Conservation (phyloP, 2,888 invertebrate genomes). For the Fissipunctia ypsillon region DNA sequence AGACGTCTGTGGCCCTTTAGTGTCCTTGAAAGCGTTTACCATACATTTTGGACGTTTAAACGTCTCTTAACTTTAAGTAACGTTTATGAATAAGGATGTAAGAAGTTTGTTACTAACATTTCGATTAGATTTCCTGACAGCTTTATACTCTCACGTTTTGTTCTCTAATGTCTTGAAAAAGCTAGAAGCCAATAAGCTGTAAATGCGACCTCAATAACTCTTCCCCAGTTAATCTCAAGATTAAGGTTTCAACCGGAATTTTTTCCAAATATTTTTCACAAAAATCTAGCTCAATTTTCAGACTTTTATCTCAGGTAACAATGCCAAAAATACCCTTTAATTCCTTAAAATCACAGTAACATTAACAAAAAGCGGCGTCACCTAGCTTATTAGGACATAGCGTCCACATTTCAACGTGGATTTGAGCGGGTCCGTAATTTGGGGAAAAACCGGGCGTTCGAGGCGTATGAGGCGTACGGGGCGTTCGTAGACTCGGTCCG, state of each 20-base stretch:
- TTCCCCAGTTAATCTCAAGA: slow-evolving; percentile 20
- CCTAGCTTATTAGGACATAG: slow-evolving; percentile 58
- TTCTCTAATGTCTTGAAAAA: slow-evolving; percentile 11
- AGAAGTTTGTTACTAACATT: not conserved
- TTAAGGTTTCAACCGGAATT: not conserved
- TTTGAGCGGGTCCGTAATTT: slow-evolving; percentile 66
- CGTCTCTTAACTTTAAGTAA: not conserved
- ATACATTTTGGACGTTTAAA: not conserved
- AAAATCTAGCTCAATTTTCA: slow-evolving; percentile 13
- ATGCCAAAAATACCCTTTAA: slow-evolving; percentile 40
- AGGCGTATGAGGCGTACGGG: slow-evolving; percentile 20
- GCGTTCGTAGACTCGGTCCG: slow-evolving; percentile 53
- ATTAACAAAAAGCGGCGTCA: slow-evolving; percentile 45
- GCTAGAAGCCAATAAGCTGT: slow-evolving; percentile 12
- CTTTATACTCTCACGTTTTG: too few relatives aligned
- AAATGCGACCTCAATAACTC: slow-evolving; percentile 21
- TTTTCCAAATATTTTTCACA: not conserved
- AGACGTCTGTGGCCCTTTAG: too few relatives aligned
- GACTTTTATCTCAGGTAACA: slow-evolving; percentile 32
- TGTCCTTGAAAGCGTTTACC: too few relatives aligned
- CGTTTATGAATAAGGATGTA: not conserved
- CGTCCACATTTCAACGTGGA: slow-evolving; percentile 67
- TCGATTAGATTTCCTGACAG: not conserved
- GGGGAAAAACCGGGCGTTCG: slow-evolving; percentile 57
- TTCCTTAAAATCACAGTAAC: slow-evolving; percentile 45